Percentiles rank a stretch among this genome's conserved stretches.
phyloP scores from a whole-genome alignment of 2,888 invertebrate genomes.

The Yponomeuta cagnagella region DNA sequence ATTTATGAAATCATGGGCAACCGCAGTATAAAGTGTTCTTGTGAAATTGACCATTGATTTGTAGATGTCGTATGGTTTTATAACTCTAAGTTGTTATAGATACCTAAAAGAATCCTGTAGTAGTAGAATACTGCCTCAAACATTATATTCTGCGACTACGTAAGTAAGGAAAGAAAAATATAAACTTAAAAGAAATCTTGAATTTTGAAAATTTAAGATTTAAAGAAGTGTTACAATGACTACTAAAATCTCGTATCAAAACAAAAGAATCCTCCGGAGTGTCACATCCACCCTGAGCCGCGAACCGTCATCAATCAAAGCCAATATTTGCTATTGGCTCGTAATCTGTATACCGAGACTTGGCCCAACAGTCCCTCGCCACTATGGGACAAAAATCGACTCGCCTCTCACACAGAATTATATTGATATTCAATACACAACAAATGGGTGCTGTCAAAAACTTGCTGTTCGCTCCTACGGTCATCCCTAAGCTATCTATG shows the following conservation, averaged over 20 bases:
- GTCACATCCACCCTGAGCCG: constrained; percentile 25
- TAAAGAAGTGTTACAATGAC: too few species aligned
- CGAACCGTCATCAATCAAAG: constrained; percentile 58
- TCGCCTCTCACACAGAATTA: constrained; percentile 65
- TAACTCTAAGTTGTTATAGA: too few species aligned
- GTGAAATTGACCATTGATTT: too few species aligned
- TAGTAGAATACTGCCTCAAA: too few species aligned
- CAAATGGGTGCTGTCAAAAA: constrained; percentile 75
- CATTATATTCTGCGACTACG: too few species aligned
- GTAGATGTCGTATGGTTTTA: too few species aligned
- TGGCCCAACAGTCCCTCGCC: constrained; percentile 51
- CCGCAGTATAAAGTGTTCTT: too few species aligned
- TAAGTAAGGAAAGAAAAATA: too few species aligned
- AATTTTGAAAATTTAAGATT: too few species aligned
- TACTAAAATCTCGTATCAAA: constrained; percentile 1
- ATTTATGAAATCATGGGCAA: too few species aligned
- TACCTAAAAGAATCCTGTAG: too few species aligned
- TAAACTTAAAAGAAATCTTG: too few species aligned
- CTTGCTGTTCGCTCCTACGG: constrained; percentile 76
- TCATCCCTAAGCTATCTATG: constrained; percentile 76
- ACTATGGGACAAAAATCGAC: constrained; percentile 71
- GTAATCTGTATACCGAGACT: constrained; percentile 71
- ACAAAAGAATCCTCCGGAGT: constrained; percentile 42
- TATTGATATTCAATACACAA: constrained; percentile 77
- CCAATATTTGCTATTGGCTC: constrained; percentile 69